Evolutionary conservation across 2,888 invertebrate genomes (phyloP).

Genomic region (Abrostola tripartita): DNA sequence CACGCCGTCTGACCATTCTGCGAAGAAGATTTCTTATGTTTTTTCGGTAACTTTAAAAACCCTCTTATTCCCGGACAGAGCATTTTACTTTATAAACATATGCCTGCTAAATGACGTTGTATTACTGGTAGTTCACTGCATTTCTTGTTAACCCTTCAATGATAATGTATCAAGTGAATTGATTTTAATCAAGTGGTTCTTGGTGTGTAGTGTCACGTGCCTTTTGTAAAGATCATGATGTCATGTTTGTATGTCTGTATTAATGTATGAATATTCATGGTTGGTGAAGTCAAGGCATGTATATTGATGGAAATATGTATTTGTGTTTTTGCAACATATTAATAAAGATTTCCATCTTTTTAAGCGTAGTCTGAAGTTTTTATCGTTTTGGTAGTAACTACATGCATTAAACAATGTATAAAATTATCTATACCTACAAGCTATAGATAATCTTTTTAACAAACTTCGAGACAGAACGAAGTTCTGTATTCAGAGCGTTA

Average conservation of each 20-base stretch:
- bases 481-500: no score
- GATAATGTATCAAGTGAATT: conserved; percentile 39
- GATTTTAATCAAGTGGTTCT: conserved; percentile 15
- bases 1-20: conserved; percentile 99
- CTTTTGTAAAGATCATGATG: conserved; percentile 1
- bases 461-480: no score
- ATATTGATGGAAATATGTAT: background rate
- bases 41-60: background rate
- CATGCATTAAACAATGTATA: no score
- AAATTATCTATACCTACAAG: no score
- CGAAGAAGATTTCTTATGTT: conserved; percentile 27
- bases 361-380: no score
- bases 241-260: background rate
- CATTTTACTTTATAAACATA: no score
- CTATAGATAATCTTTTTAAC: no score
- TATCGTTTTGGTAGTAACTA: no score
- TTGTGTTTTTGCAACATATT: no score
- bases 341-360: no score
- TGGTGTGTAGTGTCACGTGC: conserved; percentile 9
- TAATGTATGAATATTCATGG: background rate
- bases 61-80: background rate
- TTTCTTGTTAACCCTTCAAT: conserved; percentile 12
- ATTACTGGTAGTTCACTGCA: no score
- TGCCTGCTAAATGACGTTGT: no score
- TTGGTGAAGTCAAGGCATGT: background rate